A percentile compares a stretch with the other conserved stretches of the same genome.
Conservation (phyloP, 2,888 invertebrate species). For the Gymnosoma rotundatum region DNA sequence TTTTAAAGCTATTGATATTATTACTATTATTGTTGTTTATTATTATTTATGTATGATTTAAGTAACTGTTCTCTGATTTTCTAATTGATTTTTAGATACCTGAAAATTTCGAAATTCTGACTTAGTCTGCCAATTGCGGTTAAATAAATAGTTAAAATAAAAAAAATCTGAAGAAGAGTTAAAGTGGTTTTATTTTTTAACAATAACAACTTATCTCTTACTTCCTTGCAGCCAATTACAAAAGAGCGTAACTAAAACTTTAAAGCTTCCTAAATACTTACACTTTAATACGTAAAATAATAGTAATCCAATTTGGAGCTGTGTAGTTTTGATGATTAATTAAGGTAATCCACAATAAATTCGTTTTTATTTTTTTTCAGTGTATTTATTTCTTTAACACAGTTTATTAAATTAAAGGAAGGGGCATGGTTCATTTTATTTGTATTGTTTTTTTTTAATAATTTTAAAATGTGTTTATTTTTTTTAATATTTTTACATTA, state of each 20-base stretch:
- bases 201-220: too few relatives aligned
- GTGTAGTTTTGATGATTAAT: slow-evolving; percentile 25
- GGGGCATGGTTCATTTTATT: slow-evolving; percentile 16
- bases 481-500: slow-evolving; percentile 2
- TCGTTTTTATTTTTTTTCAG: slow-evolving; percentile 21
- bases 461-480: slow-evolving; percentile 35
- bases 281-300: slow-evolving; percentile 36
- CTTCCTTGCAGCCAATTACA: not conserved
- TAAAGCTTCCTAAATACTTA: slow-evolving; percentile 37
- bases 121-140: too few relatives aligned
- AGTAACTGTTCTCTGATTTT: too few relatives aligned
- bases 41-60: too few relatives aligned
- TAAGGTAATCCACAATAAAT: slow-evolving; percentile 60
- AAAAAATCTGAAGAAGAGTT: too few relatives aligned
- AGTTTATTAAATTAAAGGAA: slow-evolving; percentile 28
- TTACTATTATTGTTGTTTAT: too few relatives aligned
- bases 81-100: too few relatives aligned
- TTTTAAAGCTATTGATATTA: too few relatives aligned
- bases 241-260: not conserved
- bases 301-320: slow-evolving; percentile 59
- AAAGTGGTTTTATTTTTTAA: too few relatives aligned
- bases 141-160: too few relatives aligned
- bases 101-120: too few relatives aligned
- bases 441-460: slow-evolving; percentile 23
- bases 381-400: slow-evolving; percentile 56